These are phyloP conservation scores for Phylloscopus whistleri DNA, from an alignment of 2,113 vertebrate genomes.

Conservation along the genomic window DNA sequence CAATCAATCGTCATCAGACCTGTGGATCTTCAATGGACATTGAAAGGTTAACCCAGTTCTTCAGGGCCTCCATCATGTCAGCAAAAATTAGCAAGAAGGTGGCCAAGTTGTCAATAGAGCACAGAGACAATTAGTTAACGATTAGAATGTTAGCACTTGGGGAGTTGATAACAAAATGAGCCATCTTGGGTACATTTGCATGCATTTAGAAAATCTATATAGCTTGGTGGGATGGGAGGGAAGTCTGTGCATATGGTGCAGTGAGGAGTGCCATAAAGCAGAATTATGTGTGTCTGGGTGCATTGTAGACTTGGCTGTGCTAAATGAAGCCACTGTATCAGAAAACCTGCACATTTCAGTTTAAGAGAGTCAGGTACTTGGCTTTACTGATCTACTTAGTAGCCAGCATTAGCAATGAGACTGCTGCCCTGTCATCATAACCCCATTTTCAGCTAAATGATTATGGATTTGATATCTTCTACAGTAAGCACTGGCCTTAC, in stretches of 20 bases:
- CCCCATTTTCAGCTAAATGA: constrained; percentile 50
- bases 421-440: constrained; percentile 41
- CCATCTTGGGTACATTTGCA: constrained; percentile 84
- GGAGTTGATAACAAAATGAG: constrained; percentile 90
- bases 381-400: not conserved
- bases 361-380: constrained; percentile 1
- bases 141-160: constrained; percentile 84
- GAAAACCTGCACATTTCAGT: not conserved
- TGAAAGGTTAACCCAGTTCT: constrained; percentile 93
- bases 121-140: constrained; percentile 96
- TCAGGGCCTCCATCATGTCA: constrained; percentile 84
- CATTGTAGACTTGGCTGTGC: not conserved
- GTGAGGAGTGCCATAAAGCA: not conserved
- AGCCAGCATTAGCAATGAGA: constrained; percentile 9
- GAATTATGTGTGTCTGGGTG: not conserved
- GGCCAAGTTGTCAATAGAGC: constrained; percentile 87
- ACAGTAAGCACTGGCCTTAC: not conserved
- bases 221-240: not conserved
- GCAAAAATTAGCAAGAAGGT: constrained; percentile 92
- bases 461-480: constrained; percentile 46
- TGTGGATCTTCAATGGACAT: constrained; percentile 83
- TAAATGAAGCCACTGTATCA: not conserved
- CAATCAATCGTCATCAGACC: constrained; percentile 89
- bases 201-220: constrained; percentile 74
- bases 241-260: not conserved